A percentile compares a stretch with the other conserved stretches of the same genome.
Evolutionary conservation across 2,888 invertebrate genomes (phyloP).

Genomic region (Rotaria magnacalcarata): DNA sequence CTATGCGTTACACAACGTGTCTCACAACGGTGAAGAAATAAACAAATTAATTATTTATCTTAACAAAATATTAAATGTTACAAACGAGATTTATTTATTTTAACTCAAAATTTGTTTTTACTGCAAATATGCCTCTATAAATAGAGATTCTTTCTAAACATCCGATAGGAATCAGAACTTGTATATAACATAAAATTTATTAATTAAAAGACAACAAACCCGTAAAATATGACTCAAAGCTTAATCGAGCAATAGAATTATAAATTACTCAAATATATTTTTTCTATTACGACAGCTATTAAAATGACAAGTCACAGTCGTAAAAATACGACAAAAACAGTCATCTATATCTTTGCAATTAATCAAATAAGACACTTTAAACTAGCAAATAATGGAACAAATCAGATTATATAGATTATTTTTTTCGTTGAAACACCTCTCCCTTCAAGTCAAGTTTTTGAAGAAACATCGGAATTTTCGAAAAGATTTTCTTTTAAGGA

Average conservation of each 20-base stretch:
- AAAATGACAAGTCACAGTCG: neutral
- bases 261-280: too few relatives aligned
- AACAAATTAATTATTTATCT: neutral
- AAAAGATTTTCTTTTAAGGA: too few relatives aligned
- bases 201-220: too few relatives aligned
- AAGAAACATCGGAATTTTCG: too few relatives aligned
- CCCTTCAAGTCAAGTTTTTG: too few relatives aligned
- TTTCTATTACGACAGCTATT: neutral
- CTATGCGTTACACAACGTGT: neutral
- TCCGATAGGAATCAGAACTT: too few relatives aligned
- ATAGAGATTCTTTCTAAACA: neutral
- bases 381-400: too few relatives aligned
- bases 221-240: too few relatives aligned
- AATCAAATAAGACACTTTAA: neutral
- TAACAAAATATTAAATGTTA: neutral
- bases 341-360: neutral
- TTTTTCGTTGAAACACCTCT: too few relatives aligned
- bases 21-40: neutral
- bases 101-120: neutral
- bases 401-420: too few relatives aligned
- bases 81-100: neutral
- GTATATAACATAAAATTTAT: too few relatives aligned
- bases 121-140: neutral
- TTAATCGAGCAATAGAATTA: too few relatives aligned
- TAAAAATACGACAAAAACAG: neutral